A percentile compares a stretch with the other conserved stretches of the same genome.
Conservation (phyloP, 2,888 invertebrate species). For the Drosophila mimica region DNA sequence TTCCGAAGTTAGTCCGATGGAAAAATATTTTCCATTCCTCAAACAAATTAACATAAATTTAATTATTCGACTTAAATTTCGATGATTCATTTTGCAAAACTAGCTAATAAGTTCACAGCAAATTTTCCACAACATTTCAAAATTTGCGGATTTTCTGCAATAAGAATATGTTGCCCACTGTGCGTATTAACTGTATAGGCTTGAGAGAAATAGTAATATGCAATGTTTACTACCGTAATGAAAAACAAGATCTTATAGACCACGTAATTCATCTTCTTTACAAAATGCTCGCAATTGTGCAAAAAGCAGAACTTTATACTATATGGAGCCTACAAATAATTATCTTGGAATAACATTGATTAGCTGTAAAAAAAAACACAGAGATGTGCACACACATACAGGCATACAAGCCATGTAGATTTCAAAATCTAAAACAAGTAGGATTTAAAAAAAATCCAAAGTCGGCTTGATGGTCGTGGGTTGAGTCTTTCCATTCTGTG, state of each 20-base stretch:
- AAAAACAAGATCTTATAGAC: background rate
- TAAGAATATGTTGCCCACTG: conserved; percentile 43
- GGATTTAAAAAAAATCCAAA: background rate
- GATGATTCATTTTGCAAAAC: conserved; percentile 57
- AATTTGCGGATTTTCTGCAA: conserved; percentile 1
- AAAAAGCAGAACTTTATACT: background rate
- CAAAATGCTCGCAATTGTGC: background rate
- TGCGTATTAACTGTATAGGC: conserved; percentile 29
- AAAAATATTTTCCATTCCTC: conserved; percentile 53
- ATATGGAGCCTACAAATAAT: background rate
- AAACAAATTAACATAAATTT: conserved; percentile 51
- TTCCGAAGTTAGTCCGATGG: conserved; percentile 44
- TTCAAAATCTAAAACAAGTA: background rate
- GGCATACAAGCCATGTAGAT: background rate
- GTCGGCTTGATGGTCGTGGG: too few relatives aligned
- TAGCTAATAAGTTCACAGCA: conserved; percentile 7
- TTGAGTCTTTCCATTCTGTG: too few relatives aligned
- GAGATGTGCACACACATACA: background rate
- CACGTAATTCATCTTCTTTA: background rate
- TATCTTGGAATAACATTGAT: background rate
- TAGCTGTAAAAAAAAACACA: background rate
- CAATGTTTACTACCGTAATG: background rate
- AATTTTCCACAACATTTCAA: background rate
- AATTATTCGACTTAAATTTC: conserved; percentile 17
- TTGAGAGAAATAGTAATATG: conserved; percentile 33